phyloP scores from a whole-genome alignment of 23 tunicate genomes.

The Ciona savignyi region DNA sequence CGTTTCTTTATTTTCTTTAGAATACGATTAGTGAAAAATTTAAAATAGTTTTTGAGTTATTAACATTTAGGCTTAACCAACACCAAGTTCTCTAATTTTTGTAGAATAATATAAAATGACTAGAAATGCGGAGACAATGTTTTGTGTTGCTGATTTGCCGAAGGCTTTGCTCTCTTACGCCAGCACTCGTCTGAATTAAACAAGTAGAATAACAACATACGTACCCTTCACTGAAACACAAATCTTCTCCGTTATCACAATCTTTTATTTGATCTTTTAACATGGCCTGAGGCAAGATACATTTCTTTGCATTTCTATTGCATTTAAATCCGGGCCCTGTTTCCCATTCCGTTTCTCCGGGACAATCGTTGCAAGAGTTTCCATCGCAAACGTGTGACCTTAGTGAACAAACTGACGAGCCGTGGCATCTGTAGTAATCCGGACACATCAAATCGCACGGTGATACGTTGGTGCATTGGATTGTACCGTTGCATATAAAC shows the following conservation, averaged over 20 bases:
- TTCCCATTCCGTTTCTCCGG: conserved; percentile 67
- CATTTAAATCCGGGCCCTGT: conserved; percentile 82
- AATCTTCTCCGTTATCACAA: conserved; percentile 76
- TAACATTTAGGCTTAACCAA: no score
- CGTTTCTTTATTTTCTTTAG: no score
- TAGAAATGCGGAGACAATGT: no score
- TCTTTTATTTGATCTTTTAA: conserved; percentile 61
- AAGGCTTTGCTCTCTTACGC: no score
- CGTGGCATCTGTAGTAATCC: conserved; percentile 32
- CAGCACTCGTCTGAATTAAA: no score
- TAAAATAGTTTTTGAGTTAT: no score
- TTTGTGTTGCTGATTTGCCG: no score
- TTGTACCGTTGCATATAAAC: conserved; percentile 31
- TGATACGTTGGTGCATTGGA: conserved; percentile 37
- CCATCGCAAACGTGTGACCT: conserved; percentile 68
- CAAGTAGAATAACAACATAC: no score
- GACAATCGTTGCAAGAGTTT: conserved; percentile 64
- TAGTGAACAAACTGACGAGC: conserved; percentile 14
- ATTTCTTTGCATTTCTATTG: conserved; percentile 40
- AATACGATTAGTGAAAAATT: no score
- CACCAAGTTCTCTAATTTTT: no score
- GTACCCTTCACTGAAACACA: conserved; percentile 43
- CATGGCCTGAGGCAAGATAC: conserved; percentile 68
- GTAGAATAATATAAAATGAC: no score
- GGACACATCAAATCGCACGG: conserved; percentile 70